Conservation (phyloP, 1,140 invertebrate species). For the Pogonognathellus flavescens region DNA sequence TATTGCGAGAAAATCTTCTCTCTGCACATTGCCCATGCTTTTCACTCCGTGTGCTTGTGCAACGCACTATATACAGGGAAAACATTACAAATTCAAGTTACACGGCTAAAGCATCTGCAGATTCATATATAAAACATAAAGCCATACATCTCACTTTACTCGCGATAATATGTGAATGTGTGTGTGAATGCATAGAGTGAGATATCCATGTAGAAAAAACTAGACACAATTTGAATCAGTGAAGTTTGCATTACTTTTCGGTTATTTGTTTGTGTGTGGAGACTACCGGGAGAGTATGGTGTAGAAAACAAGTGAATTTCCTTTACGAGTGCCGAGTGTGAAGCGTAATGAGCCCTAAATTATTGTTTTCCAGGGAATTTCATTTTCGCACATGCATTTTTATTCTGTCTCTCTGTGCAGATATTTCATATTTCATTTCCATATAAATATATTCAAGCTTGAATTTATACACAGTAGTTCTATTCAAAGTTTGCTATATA, state of each 20-base stretch:
- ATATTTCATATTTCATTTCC: constrained; percentile 24
- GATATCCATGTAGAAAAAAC: too few species aligned
- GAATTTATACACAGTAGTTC: too few species aligned
- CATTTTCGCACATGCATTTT: constrained; percentile 26
- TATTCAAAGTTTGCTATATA: too few species aligned
- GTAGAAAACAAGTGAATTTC: constrained; percentile 13
- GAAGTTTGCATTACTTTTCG: too few species aligned
- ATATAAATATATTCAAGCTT: not conserved
- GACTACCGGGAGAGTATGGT: not conserved
- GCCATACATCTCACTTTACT: constrained; percentile 5
- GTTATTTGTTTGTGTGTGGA: not conserved
- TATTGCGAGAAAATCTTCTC: constrained; percentile 37
- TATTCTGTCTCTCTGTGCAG: not conserved
- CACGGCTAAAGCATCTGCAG: not conserved
- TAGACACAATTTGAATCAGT: too few species aligned
- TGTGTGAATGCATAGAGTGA: too few species aligned
- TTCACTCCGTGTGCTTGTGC: not conserved
- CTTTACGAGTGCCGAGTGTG: not conserved
- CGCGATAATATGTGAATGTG: too few species aligned
- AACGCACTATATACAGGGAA: too few species aligned
- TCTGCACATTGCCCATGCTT: constrained; percentile 1
- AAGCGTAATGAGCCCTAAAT: constrained; percentile 44
- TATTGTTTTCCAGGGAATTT: constrained; percentile 47
- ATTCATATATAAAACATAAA: not conserved
- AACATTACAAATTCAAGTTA: too few species aligned